Base-by-base conservation (phyloP, 2,888 invertebrate species). In the Chesias legatella region DNA sequence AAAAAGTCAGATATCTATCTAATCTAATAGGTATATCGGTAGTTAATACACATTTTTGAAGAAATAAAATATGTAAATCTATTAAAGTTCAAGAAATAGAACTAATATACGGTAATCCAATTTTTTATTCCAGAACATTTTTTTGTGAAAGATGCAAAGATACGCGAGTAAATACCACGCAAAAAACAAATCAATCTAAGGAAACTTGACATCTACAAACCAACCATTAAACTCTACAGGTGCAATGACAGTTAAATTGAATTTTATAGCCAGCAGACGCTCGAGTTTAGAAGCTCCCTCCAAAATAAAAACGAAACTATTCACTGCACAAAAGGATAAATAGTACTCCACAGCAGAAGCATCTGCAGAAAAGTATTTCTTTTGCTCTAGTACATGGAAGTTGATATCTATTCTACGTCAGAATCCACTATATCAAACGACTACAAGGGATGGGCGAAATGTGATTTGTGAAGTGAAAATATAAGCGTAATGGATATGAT, bases 341-440 rank as follows among this genome's bases (percentile, higher is more conserved):
- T 10, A 29, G 8, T 8, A 28, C 8, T 13, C 7, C 36, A 31
- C 10, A 31, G 31, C 35, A 36, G 37, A 22, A 35, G 38, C 44
- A 44, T 49, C 56, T 55, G 54, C 35, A 39, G 44, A 46, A 52
- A 51, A 49, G 50, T 54, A 45, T 50, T 51, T 38, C 46, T 48
- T 31, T 46, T 58, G 53, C 57, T 57, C 33, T 38, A 36, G 47
- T 46, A 48, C 40, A 42, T 56, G 43, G 51, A 57, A 61, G 51
- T 53, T 51, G 44, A 49, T 54, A 53, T 25, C 32, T 42, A 17
- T 17, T 17, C 5, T 17, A 17, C 5, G 42, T 50, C 52, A 46
- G 46, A 44, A 51, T 37, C 34, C 41, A 36, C 29, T 41, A 28
- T 53, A 43, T 49, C 20, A 39, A 43, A 21, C 7, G 4, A 4